Evolutionary conservation across 2,113 vertebrate species (phyloP), one percentile per base, ranked within the genome.

Genomic region (Hemibagrus wyckioides): DNA sequence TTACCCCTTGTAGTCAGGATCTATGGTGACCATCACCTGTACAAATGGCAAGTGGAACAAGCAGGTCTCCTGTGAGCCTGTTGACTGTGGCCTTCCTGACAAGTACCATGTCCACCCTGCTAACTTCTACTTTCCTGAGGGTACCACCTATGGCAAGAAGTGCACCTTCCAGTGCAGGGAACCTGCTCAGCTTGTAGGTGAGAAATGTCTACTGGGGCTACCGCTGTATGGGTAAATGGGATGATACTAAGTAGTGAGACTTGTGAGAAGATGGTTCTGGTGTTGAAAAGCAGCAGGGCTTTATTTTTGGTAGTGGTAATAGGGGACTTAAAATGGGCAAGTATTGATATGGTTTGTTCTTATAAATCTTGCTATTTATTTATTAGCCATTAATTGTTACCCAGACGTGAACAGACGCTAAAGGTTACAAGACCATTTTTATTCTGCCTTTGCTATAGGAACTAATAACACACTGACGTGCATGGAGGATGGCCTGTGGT

Each of bases 401-500:
- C 48, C 14, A 77, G 5, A 77, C 14, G 21, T 33, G 56, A 63
- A 44, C 11, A 19, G 36, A 41, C 19, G 8, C 36, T 69, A 1
- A 69, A 19, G 4, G 0, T 39, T 28, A 33, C 14, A 25, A 5
- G n/a, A 4, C 8, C 0, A 2, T 61, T 39, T 57, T 39, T 48
- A 1, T 79, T n/a, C 48, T 36, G 21, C 30, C 1, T 41, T n/a
- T 36, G 63, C 54, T 87, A 33, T 91, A 99, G 98, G 98, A 84
- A 97, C 95, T 89, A 99, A 99, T 92, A 99, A 96, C 93, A 94
- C 96, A 48, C 94, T 99, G 82, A 97, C 95, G 48, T 99, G 98
- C 86, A 94, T 99, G 91, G 98, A 98, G 81, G 98, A 99, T 0
- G 98, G 98, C 1, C 94, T 99, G 77, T 99, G 98, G 98, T 99